Evolutionary conservation across 2,888 invertebrate genomes (phyloP).

Genomic region (Noctua janthina): DNA sequence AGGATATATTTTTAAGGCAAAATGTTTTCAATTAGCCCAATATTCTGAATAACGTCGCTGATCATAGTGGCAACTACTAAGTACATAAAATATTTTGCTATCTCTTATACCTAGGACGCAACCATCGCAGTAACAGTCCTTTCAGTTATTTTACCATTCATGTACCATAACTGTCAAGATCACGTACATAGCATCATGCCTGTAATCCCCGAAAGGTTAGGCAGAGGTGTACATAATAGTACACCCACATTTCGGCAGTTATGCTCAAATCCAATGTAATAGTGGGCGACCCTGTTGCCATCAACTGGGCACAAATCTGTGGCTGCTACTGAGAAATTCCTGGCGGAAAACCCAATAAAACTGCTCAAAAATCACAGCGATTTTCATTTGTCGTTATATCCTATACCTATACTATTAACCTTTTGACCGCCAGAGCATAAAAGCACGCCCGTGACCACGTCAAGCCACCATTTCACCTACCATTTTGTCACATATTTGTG

Average conservation of each 20-base stretch:
- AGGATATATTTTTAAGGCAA: constrained; percentile 29
- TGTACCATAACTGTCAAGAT: neutral
- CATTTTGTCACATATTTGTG: too few relatives aligned
- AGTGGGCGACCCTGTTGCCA: neutral
- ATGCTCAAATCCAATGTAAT: neutral
- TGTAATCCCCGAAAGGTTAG: neutral
- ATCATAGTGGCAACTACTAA: neutral
- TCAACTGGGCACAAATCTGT: neutral
- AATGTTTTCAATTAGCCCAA: neutral
- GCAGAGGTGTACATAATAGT: neutral
- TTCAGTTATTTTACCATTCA: neutral
- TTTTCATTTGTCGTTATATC: neutral
- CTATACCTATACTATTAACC: too few relatives aligned
- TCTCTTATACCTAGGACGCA: neutral
- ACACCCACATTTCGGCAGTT: neutral
- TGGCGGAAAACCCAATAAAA: too few relatives aligned
- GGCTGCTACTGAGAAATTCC: too few relatives aligned
- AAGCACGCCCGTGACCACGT: too few relatives aligned
- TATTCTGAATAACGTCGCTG: neutral
- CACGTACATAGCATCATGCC: neutral
- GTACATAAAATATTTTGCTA: constrained; percentile 7
- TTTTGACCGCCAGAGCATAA: too few relatives aligned
- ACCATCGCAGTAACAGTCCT: neutral
- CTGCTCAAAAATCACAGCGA: neutral
- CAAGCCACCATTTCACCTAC: too few relatives aligned